phyloP scores from a whole-genome alignment of 2,797 vertebrate genomes.

The Pitangus sulphuratus region DNA sequence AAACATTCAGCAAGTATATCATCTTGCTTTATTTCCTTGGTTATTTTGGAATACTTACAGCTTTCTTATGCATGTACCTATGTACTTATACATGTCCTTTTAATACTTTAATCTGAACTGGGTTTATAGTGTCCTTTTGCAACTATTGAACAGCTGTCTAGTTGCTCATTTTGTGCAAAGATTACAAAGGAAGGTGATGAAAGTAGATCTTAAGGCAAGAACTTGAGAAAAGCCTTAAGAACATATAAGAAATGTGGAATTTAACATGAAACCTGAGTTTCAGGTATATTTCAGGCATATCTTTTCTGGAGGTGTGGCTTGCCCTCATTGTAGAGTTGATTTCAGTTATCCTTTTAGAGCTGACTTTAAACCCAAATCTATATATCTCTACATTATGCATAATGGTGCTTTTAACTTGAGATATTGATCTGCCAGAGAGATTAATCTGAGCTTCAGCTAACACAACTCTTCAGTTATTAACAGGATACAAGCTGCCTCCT shows the following conservation, averaged over 20 bases:
- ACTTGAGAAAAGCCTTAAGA: background rate
- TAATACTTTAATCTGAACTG: background rate
- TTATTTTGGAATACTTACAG: background rate
- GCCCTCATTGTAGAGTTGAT: background rate
- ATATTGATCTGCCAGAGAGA: background rate
- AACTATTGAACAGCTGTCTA: background rate
- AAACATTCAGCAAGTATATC: background rate
- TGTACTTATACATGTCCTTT: background rate
- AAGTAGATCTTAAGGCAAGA: background rate
- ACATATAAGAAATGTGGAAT: background rate
- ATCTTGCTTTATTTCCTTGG: background rate
- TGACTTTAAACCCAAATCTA: background rate
- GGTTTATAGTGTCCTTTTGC: background rate
- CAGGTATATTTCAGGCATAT: background rate
- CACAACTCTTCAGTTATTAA: background rate
- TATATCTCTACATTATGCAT: background rate
- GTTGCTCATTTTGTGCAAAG: background rate
- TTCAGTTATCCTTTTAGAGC: background rate
- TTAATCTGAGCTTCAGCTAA: background rate
- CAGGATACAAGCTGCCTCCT: background rate
- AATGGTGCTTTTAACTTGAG: background rate
- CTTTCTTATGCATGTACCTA: background rate
- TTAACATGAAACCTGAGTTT: background rate
- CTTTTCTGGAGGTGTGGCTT: background rate
- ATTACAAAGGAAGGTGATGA: background rate